Evolutionary conservation across 2,113 vertebrate species (phyloP), one percentile per base, ranked within the genome.

Genomic region (Tyto alba): DNA sequence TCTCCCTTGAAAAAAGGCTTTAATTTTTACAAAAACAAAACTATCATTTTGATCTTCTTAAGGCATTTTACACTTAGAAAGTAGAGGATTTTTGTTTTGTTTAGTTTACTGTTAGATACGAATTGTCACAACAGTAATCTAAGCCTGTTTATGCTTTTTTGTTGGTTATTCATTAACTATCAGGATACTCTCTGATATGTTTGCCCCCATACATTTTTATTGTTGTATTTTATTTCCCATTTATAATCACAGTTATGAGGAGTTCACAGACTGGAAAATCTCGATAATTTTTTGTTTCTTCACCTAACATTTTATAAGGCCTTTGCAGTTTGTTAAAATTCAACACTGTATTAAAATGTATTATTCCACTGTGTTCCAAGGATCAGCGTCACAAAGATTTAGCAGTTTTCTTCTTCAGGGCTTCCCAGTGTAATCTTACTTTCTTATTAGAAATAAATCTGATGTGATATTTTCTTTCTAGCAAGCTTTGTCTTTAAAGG

Each of bases 161-260:
- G 53, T 81, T 97, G 64, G 67, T 95, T 87, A 95, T 95, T 94
- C 69, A 82, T 93, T 96, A 90, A 77, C 29, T 95, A 63, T 96
- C 92, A 96, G 62, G 74, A 87, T 81, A 68, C 17, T 86, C 92
- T 94, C 93, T 96, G 93, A 94, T 96, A 89, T 60, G 9, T 85
- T 95, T 57, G 86, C 73, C 57, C 78, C 18, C 78, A 47, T 62
- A 34, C 7, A 14, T 95, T 78, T 79, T 88, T 85, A 57, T 86
- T 11, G 47, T 10, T 83, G 36, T 95, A 32, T 93, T 89, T 73
- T 72, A 78, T 95, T 97, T 97, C 30, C 18, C 12, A 79, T 79
- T 82, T 85, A 90, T 87, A 73, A 83, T 80, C 32, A 36, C 5
- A 84, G 32, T 68, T 83, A 74, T 0, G 6, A 90, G 21, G 80